Evolutionary conservation across 2,797 vertebrate species (phyloP), one percentile per base, ranked within the genome.

Genomic region (Gymnopithys bicolor): DNA sequence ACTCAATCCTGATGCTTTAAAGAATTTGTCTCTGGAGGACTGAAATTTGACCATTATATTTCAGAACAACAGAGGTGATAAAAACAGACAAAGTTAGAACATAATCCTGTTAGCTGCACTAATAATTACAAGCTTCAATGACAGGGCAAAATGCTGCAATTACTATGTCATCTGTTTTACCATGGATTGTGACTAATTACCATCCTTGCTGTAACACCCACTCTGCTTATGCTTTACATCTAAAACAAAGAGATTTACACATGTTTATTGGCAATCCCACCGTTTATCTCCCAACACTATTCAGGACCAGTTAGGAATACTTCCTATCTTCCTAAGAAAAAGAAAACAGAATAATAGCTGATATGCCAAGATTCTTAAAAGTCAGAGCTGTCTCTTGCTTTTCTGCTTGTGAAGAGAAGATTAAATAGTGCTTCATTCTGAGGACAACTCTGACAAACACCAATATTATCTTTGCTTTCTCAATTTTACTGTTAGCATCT

Each of bases 51-150:
- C 94, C 89, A 83, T 93, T 94, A 39, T 78, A 81, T 94, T 97
- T 97, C 87, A 97, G 96, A 97, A 96, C 94, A 97, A 94, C 83
- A 93, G 93, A 97, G 95, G 95, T 97, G 96, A 97, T 96, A 96
- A 96, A 95, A 96, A 27, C 75, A 96, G 87, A 87, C 87, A 58
- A 95, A 97, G 93, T 97, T 96, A 96, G 96, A 96, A 92, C 74
- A 95, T 86, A 96, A 97, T 92, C 96, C 94, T 81, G 92, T 95
- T 97, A 96, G 97, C 95, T 97, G 97, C 96, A 96, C 97, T 98
- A 93, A 97, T 98, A 99, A 99, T 99, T 99, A 99, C 90, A 97
- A 97, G 97, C 98, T 97, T 97, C 97, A 93, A 94, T 97, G 98
- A 98, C 96, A 97, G 97, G 95, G 97, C 96, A 98, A 97, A 98